These are phyloP conservation scores for Pygoscelis adeliae DNA, from an alignment of 2,113 vertebrate species.

Conservation along the genomic window DNA sequence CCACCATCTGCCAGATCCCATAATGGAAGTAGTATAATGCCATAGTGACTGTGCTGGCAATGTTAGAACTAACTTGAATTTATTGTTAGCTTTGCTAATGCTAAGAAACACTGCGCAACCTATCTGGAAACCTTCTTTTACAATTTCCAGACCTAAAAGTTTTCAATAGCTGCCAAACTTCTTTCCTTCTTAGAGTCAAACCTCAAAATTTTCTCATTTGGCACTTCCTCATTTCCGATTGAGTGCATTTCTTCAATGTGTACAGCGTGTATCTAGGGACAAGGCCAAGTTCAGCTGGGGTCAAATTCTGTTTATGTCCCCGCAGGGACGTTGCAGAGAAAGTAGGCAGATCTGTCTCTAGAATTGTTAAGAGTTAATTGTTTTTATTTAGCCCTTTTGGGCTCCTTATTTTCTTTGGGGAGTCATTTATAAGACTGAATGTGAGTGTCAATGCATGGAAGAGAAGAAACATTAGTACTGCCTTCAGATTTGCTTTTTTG, in stretches of 20 bases:
- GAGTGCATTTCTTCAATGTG: neutral
- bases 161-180: neutral
- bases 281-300: neutral
- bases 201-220: neutral
- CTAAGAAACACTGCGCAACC: neutral
- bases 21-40: neutral
- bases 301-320: neutral
- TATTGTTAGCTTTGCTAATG: neutral
- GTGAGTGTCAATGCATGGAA: neutral
- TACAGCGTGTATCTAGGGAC: neutral
- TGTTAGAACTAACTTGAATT: neutral
- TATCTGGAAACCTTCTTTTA: neutral
- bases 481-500: neutral
- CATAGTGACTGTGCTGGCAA: neutral
- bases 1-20: neutral
- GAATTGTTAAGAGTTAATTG: neutral
- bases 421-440: neutral
- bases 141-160: neutral
- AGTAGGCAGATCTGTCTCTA: neutral
- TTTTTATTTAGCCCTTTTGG: neutral
- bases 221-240: neutral
- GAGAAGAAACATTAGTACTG: neutral
- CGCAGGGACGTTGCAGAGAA: neutral
- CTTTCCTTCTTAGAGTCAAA: neutral
- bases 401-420: neutral